Percentiles rank a stretch among this genome's conserved stretches.
Evolutionary conservation across 2,113 vertebrate species (phyloP).

Genomic region (Geococcyx californianus): DNA sequence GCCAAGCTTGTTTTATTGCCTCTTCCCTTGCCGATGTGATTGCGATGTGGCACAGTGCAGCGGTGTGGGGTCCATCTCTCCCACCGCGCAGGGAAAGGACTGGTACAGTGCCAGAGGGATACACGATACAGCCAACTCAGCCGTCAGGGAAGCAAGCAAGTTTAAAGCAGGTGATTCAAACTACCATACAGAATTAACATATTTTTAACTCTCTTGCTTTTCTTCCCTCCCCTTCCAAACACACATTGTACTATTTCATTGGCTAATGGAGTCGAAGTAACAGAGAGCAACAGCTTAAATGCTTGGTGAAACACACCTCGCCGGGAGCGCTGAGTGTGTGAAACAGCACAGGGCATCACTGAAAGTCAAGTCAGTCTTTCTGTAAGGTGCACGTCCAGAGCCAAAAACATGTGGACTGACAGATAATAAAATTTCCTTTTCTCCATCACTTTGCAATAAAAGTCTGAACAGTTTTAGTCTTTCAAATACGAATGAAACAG

Average conservation of each 20-base stretch:
- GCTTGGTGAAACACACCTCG: not conserved
- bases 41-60: accelerated
- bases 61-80: accelerated
- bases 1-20: not conserved
- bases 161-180: not conserved
- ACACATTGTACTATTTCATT: not conserved
- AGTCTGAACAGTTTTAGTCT: not conserved
- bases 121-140: not conserved
- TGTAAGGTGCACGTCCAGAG: not conserved
- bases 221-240: not conserved
- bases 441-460: not conserved
- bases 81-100: accelerated
- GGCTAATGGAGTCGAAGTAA: conserved; percentile 32
- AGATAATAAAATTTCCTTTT: not conserved
- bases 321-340: not conserved
- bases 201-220: conserved; percentile 32
- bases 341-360: not conserved
- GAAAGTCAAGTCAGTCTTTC: not conserved
- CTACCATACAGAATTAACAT: not conserved
- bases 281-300: conserved; percentile 21
- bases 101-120: accelerated
- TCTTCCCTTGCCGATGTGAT: accelerated
- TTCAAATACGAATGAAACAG: not conserved
- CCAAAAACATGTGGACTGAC: not conserved
- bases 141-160: not conserved